A percentile compares a stretch with the other conserved stretches of the same genome.
phyloP scores from a whole-genome alignment of 2,113 vertebrate species.

The Ammospiza nelsoni region DNA sequence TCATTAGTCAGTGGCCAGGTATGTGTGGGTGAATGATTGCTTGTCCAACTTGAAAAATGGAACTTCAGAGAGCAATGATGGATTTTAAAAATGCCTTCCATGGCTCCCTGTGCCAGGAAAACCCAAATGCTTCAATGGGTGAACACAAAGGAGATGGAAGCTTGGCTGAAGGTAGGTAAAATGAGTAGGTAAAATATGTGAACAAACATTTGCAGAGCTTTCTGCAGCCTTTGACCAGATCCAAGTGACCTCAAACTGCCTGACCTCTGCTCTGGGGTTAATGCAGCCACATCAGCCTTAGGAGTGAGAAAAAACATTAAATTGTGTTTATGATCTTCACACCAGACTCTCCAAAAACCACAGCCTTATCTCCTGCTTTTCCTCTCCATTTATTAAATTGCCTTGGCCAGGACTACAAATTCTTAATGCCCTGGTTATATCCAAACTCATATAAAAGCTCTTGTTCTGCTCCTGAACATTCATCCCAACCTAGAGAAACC shows the following conservation, averaged over 20 bases:
- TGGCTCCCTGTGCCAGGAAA: neutral
- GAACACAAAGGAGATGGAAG: neutral
- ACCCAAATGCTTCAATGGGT: neutral
- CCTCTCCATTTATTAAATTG: conserved; percentile 13
- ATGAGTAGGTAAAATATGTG: neutral
- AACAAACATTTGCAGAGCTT: neutral
- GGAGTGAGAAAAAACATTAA: neutral
- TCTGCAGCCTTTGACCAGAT: neutral
- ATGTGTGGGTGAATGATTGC: neutral
- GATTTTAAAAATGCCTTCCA: neutral
- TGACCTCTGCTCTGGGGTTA: neutral
- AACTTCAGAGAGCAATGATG: neutral
- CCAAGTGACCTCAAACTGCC: neutral
- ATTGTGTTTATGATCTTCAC: neutral
- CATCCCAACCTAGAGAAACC: neutral
- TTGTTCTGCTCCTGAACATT: neutral
- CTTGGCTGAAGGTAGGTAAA: neutral
- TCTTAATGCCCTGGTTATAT: neutral
- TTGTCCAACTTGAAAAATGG: conserved; percentile 5
- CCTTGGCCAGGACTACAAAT: neutral
- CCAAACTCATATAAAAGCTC: neutral
- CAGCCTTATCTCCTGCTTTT: neutral
- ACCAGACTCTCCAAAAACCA: neutral
- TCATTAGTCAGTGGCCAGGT: conserved; percentile 50
- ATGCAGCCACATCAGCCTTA: neutral